A percentile compares a stretch with the other conserved stretches of the same genome.
These are phyloP conservation scores for Catalaphyllia jardinei DNA, from an alignment of 64 coral and sea anemone species.

Conservation along the genomic window DNA sequence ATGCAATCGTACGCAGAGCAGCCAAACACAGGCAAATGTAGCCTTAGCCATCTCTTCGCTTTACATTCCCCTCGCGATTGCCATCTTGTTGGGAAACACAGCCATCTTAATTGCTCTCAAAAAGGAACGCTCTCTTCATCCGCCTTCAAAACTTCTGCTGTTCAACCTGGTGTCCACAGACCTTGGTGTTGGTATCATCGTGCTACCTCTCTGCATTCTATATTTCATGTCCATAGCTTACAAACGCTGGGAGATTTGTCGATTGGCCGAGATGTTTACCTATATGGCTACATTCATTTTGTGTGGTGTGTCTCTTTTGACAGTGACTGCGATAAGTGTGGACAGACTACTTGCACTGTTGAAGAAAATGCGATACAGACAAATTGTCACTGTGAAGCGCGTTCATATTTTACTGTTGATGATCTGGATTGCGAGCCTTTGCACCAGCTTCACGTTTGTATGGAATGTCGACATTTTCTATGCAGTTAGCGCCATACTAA, in stretches of 20 bases:
- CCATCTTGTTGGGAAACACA: slow-evolving; percentile 20
- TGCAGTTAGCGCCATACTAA: background rate
- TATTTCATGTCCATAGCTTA: slow-evolving; percentile 10
- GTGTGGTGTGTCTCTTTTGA: slow-evolving; percentile 2
- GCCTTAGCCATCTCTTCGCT: background rate
- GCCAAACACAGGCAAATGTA: background rate
- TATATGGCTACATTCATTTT: background rate
- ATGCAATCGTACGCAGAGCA: background rate
- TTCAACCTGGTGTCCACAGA: slow-evolving; percentile 55
- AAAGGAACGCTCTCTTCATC: slow-evolving; percentile 35
- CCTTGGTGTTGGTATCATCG: slow-evolving; percentile 47
- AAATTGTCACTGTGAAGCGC: slow-evolving; percentile 19
- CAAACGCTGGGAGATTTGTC: background rate
- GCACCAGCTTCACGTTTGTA: background rate
- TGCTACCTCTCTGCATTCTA: slow-evolving; percentile 39
- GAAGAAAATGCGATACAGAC: slow-evolving; percentile 5
- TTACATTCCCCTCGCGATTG: slow-evolving; percentile 23
- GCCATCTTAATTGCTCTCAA: slow-evolving; percentile 48
- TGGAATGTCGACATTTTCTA: background rate
- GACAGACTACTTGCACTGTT: slow-evolving; percentile 21
- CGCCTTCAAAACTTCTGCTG: slow-evolving; percentile 57
- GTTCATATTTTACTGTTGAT: background rate
- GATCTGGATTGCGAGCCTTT: background rate
- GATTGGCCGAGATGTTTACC: background rate
- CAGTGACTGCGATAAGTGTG: slow-evolving; percentile 32